phyloP scores from a whole-genome alignment of 1,140 invertebrate genomes.

The Zaprionus kolodkinae region DNA sequence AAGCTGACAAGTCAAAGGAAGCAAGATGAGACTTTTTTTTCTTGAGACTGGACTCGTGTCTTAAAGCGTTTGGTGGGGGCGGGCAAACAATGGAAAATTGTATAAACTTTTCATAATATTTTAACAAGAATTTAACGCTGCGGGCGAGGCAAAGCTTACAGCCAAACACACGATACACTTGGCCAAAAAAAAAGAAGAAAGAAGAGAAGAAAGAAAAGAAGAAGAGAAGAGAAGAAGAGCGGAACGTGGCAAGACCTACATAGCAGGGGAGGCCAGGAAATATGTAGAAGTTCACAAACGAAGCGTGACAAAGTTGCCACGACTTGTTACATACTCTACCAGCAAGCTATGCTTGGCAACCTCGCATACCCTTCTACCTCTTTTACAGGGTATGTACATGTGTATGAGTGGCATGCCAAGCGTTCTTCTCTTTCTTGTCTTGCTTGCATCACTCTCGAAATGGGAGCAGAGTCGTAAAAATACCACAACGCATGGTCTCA shows the following conservation, averaged over 20 bases:
- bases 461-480: slow-evolving; percentile 65
- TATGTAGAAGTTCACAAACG: slow-evolving; percentile 40
- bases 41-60: background rate
- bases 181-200: background rate
- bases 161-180: slow-evolving; percentile 32
- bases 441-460: slow-evolving; percentile 55
- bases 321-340: slow-evolving; percentile 5
- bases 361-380: background rate
- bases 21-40: slow-evolving; percentile 27
- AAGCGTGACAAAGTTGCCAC: background rate
- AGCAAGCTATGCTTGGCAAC: background rate
- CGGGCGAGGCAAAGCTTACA: slow-evolving; percentile 58
- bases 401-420: slow-evolving; percentile 43
- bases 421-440: slow-evolving; percentile 29
- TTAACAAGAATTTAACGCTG: slow-evolving; percentile 76
- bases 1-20: background rate
- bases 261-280: slow-evolving; percentile 20
- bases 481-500: slow-evolving; percentile 60
- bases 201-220: background rate
- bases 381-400: slow-evolving; percentile 8
- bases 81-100: slow-evolving; percentile 40
- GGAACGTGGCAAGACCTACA: background rate
- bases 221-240: background rate
- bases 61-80: slow-evolving; percentile 36
- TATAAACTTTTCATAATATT: slow-evolving; percentile 68